Conservation (phyloP, 2,888 invertebrate species). For the Drosophila putrida region DNA sequence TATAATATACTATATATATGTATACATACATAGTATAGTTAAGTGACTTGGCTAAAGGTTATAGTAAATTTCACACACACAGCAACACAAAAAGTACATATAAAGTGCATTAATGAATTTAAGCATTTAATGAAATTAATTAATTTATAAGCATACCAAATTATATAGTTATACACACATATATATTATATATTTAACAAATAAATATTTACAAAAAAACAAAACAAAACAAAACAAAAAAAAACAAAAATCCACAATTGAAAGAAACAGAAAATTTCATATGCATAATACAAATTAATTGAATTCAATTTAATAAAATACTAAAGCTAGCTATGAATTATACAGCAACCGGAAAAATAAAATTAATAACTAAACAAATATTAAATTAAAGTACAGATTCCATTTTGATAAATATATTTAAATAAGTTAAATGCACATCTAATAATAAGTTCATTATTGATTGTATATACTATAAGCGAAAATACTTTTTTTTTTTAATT, state of each 20-base stretch:
- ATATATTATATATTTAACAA: slow-evolving; percentile 48
- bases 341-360: slow-evolving; percentile 46
- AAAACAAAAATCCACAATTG: background rate
- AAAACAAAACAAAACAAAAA: slow-evolving; percentile 10
- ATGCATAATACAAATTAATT: slow-evolving; percentile 46
- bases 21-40: slow-evolving; percentile 57
- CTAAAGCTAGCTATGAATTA: slow-evolving; percentile 54
- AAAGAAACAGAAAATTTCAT: slow-evolving; percentile 28
- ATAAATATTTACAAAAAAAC: slow-evolving; percentile 54
- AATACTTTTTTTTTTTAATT: background rate
- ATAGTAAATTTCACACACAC: slow-evolving; percentile 75
- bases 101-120: slow-evolving; percentile 85
- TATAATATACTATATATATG: slow-evolving; percentile 56
- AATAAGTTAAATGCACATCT: slow-evolving; percentile 44
- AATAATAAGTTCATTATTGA: slow-evolving; percentile 33
- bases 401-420: slow-evolving; percentile 57
- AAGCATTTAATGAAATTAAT: slow-evolving; percentile 81
- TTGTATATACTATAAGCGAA: slow-evolving; percentile 21
- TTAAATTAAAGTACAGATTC: slow-evolving; percentile 34
- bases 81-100: slow-evolving; percentile 83
- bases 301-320: slow-evolving; percentile 36
- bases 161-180: slow-evolving; percentile 50
- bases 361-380: slow-evolving; percentile 19
- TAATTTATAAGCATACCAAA: slow-evolving; percentile 75
- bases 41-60: slow-evolving; percentile 54